Conservation (phyloP, 2,113 vertebrate species). For the Myotis yumanensis region DNA sequence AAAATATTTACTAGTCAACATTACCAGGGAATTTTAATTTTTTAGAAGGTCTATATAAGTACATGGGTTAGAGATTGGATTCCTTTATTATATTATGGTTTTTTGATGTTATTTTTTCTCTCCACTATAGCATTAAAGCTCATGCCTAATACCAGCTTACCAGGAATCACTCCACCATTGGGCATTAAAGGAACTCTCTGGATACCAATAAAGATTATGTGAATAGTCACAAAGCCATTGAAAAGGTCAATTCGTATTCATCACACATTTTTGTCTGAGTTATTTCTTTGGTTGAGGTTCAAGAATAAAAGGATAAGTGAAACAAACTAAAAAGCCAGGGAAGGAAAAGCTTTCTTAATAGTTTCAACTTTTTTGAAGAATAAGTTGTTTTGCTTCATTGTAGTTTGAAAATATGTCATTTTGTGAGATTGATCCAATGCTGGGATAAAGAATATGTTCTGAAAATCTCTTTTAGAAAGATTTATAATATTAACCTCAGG, state of each 20-base stretch:
- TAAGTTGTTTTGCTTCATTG: conserved; percentile 80
- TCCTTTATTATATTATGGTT: not conserved
- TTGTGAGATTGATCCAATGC: conserved; percentile 83
- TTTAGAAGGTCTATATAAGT: not conserved
- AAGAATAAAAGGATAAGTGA: conserved; percentile 45
- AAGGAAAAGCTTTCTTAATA: conserved; percentile 69
- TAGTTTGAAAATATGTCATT: conserved; percentile 83
- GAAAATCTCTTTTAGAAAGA: conserved; percentile 87
- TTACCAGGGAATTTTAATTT: not conserved
- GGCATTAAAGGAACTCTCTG: not conserved
- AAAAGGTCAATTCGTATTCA: conserved; percentile 42
- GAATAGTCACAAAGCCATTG: not conserved
- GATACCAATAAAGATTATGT: not conserved
- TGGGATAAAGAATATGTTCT: conserved; percentile 86
- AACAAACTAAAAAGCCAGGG: conserved; percentile 24
- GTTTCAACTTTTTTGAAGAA: conserved; percentile 78
- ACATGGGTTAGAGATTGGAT: not conserved
- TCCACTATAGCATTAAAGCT: not conserved
- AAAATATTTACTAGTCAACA: not conserved
- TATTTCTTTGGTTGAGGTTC: conserved; percentile 13
- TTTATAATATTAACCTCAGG: conserved; percentile 89
- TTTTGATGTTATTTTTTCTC: not conserved
- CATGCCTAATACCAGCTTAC: not conserved
- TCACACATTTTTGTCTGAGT: not conserved
- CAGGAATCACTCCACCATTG: not conserved